A percentile compares a stretch with the other conserved stretches of the same genome.
phyloP scores from a whole-genome alignment of 2,888 invertebrate genomes.

The Euplexia lucipara region DNA sequence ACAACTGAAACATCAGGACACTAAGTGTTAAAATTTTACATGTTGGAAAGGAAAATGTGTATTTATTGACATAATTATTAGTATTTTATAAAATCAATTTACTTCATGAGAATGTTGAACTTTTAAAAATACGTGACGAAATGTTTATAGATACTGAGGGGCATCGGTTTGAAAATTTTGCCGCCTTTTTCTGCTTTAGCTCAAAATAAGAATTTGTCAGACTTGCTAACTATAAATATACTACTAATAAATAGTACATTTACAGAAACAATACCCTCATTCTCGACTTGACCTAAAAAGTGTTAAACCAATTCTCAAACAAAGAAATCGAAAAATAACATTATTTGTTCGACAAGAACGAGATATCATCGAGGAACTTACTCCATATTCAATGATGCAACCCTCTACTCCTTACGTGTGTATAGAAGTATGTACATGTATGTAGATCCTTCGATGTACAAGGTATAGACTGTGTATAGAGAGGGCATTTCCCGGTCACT shows the following conservation, averaged over 20 bases:
- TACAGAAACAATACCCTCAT: background rate
- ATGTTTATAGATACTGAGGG: too few species aligned
- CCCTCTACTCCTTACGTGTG: background rate
- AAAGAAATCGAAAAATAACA: constrained; percentile 2
- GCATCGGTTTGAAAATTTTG: too few species aligned
- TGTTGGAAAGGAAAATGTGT: too few species aligned
- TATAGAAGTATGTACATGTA: background rate
- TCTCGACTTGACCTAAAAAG: background rate
- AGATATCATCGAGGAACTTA: constrained; percentile 14
- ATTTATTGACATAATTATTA: too few species aligned
- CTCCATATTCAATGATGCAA: constrained; percentile 52
- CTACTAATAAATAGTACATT: background rate
- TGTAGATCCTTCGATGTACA: background rate
- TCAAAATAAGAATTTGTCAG: too few species aligned
- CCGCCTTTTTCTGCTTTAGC: too few species aligned
- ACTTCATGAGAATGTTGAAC: too few species aligned
- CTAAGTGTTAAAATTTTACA: too few species aligned
- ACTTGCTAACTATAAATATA: background rate
- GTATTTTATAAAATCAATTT: too few species aligned
- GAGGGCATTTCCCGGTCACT: constrained; percentile 28
- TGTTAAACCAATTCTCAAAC: constrained; percentile 2
- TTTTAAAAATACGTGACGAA: too few species aligned
- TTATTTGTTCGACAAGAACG: constrained; percentile 8
- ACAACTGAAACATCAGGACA: too few species aligned
- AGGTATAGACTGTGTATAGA: constrained; percentile 26